Conservation (phyloP, 92 coral and sea anemone genomes). For the Siderastrea siderea region DNA sequence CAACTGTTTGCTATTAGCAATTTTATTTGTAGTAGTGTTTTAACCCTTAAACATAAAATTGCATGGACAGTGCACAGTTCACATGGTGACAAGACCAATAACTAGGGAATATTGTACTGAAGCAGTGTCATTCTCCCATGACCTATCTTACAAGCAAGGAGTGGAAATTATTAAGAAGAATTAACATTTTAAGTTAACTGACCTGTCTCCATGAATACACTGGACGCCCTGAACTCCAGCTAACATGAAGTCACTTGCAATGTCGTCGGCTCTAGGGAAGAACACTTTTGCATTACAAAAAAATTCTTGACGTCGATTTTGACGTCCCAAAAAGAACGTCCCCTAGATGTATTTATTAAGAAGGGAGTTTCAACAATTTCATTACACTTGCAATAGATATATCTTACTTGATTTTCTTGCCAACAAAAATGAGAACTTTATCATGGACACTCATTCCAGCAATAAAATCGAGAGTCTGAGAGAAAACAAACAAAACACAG, state of each 20-base stretch:
- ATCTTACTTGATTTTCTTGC: constrained; percentile 93
- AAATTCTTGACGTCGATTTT: too few species aligned
- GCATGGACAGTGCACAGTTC: too few species aligned
- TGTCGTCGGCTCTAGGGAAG: constrained; percentile 89
- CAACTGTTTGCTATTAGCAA: too few species aligned
- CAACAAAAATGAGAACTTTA: constrained; percentile 95
- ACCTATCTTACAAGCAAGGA: neutral
- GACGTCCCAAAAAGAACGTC: too few species aligned
- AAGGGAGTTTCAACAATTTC: neutral
- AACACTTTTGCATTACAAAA: neutral
- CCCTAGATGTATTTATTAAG: neutral
- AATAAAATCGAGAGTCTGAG: constrained; percentile 90
- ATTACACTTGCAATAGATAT: neutral
- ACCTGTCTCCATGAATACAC: constrained; percentile 99
- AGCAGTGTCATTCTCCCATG: too few species aligned
- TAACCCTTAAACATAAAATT: too few species aligned
- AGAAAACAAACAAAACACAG: neutral
- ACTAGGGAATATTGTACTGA: too few species aligned
- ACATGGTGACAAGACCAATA: too few species aligned
- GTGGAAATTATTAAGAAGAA: neutral
- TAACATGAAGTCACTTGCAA: constrained; percentile 97
- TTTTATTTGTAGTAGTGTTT: too few species aligned
- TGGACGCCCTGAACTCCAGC: constrained; percentile 84
- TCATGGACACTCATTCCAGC: constrained; percentile 85
- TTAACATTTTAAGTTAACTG: neutral